Conservation (phyloP, 2,113 vertebrate species). For the Megaceryle maxima region DNA sequence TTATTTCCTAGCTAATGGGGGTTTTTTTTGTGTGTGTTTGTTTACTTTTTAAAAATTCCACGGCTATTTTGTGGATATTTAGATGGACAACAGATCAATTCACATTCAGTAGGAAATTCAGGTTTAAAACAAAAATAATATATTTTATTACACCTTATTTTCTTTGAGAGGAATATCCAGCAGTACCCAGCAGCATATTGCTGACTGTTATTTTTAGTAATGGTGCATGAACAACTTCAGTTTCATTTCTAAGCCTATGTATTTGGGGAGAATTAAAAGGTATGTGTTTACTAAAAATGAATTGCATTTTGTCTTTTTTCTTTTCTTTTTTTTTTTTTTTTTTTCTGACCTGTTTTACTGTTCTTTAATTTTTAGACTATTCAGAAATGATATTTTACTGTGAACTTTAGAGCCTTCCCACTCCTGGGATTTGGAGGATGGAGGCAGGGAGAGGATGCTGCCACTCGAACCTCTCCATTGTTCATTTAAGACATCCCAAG, state of each 20-base stretch:
- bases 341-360: background rate
- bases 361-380: constrained; percentile 12
- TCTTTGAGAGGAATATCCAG: background rate
- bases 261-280: background rate
- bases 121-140: background rate
- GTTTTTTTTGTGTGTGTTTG: background rate
- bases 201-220: background rate
- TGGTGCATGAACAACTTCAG: background rate
- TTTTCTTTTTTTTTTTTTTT: background rate
- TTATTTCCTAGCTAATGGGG: background rate
- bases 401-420: background rate
- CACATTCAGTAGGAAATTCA: background rate
- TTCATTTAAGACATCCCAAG: background rate
- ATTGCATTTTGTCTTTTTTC: background rate
- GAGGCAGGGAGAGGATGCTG: background rate
- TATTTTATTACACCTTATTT: background rate
- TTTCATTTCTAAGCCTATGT: background rate
- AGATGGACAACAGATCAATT: background rate
- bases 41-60: background rate
- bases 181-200: background rate
- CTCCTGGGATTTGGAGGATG: background rate
- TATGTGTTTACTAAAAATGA: background rate
- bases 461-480: background rate
- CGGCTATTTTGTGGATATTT: background rate
- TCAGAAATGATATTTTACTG: background rate